phyloP scores from a whole-genome alignment of 2,797 vertebrate species.

The Rousettus madagascariensis region DNA sequence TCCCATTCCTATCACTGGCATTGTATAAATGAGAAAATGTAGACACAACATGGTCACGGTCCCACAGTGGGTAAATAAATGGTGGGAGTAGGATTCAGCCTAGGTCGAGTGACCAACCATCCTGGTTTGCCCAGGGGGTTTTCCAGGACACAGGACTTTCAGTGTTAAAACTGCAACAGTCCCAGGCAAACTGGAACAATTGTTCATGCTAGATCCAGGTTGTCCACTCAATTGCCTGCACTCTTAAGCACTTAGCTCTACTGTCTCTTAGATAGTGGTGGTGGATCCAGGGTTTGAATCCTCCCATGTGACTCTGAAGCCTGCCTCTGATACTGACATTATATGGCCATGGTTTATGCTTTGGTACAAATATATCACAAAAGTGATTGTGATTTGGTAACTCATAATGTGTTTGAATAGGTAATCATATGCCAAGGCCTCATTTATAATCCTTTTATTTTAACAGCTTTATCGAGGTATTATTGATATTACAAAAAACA shows the following conservation, averaged over 20 bases:
- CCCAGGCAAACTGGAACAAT: not conserved
- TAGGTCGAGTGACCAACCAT: not conserved
- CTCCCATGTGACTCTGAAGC: not conserved
- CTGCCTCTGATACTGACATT: not conserved
- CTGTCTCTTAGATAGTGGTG: not conserved
- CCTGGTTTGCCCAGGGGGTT: not conserved
- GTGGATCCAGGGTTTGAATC: not conserved
- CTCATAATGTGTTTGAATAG: not conserved
- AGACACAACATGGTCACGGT: not conserved
- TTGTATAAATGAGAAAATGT: not conserved
- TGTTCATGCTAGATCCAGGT: not conserved
- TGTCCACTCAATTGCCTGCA: not conserved
- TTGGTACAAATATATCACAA: not conserved
- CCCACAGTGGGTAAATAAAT: not conserved
- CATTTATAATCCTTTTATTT: not conserved
- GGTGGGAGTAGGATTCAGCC: not conserved
- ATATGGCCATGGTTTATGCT: not conserved
- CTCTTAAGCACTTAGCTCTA: not conserved
- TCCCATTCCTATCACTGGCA: not conserved
- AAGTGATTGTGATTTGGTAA: not conserved
- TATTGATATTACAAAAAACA: not conserved
- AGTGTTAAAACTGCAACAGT: not conserved
- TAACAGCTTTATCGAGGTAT: not conserved
- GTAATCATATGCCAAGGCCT: not conserved
- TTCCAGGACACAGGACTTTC: not conserved